Evolutionary conservation across 2,888 invertebrate species (phyloP), one percentile per base, ranked within the genome.

Genomic region (Volucella bombylans): DNA sequence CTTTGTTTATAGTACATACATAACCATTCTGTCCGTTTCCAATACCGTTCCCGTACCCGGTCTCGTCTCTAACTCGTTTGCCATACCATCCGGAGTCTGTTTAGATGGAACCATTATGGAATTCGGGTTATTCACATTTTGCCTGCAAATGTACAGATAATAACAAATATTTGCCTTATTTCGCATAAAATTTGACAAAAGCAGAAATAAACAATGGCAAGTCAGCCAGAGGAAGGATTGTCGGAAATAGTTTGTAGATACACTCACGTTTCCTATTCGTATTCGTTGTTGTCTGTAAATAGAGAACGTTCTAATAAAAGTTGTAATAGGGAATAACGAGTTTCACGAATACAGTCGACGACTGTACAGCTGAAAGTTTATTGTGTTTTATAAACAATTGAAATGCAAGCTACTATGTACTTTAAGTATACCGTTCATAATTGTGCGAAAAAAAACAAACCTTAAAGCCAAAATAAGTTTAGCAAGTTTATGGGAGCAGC

Each of bases 161-260:
- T 72, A 72, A 71, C 54, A 79, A 79, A 79, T 79, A 79, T 79
- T 79, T 79, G 72, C 64, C 64, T 79, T 69, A 78, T 69, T 78
- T 64, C 77, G 77, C 62, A 78, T 78, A 69, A 64, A 78, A 78
- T 69, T 72, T 79, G 71, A 79, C 72, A 72, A 79, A 79, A 72
- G 72, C 71, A 52, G 57, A 65, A 50, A 67, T 65, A 78, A 78
- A 71, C 78, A 79, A 79, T 72, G 59, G 41, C n/a, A 49, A 65
- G 47, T 12, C 62, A 45, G 23, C 43, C 55, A 18, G 38, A 55
- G 39, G 38, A 9, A 41, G 57, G 41, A 55, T 57, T 62, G 54
- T 64, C 54, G 52, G 49, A 62, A 64, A 78, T 78, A 77, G 77
- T 78, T 69, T 69, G 15, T 55, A 64, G 45, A 50, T 68, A 67